These are phyloP conservation scores for Lutjanus erythropterus DNA, from an alignment of 2,113 vertebrate genomes.

Conservation along the genomic window DNA sequence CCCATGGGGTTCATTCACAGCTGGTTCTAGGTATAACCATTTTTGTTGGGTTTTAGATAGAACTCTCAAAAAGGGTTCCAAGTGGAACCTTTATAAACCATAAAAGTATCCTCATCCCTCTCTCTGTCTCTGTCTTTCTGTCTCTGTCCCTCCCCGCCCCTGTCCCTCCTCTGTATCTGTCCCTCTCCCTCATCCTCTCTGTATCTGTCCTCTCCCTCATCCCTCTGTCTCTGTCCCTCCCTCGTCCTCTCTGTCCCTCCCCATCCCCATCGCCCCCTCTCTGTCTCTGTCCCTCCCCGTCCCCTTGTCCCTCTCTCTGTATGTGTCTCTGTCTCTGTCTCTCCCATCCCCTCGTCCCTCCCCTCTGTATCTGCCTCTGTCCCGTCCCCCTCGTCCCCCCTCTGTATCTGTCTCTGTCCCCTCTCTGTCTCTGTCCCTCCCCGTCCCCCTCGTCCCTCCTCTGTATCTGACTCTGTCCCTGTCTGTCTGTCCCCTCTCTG, in stretches of 20 bases:
- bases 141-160: conserved; percentile 53
- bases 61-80: too few relatives aligned
- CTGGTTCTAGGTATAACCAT: too few relatives aligned
- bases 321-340: background rate
- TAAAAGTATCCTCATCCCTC: background rate
- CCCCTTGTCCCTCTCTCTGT: conserved; percentile 28
- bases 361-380: conserved; percentile 1
- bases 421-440: conserved; percentile 7
- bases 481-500: too few relatives aligned
- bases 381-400: conserved; percentile 7
- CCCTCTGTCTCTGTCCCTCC: conserved; percentile 52
- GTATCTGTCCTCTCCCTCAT: too few relatives aligned
- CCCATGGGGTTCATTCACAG: too few relatives aligned
- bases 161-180: too few relatives aligned
- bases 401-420: conserved; percentile 1
- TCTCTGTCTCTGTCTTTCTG: conserved; percentile 10
- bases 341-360: too few relatives aligned
- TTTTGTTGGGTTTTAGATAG: too few relatives aligned
- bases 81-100: too few relatives aligned
- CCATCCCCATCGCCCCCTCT: conserved; percentile 42
- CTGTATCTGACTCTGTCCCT: too few relatives aligned
- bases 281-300: conserved; percentile 61
- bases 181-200: conserved; percentile 42
- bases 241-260: conserved; percentile 33
- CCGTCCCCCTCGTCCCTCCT: background rate